phyloP scores from a whole-genome alignment of 2,797 vertebrate genomes.

The Cynopterus sphinx region DNA sequence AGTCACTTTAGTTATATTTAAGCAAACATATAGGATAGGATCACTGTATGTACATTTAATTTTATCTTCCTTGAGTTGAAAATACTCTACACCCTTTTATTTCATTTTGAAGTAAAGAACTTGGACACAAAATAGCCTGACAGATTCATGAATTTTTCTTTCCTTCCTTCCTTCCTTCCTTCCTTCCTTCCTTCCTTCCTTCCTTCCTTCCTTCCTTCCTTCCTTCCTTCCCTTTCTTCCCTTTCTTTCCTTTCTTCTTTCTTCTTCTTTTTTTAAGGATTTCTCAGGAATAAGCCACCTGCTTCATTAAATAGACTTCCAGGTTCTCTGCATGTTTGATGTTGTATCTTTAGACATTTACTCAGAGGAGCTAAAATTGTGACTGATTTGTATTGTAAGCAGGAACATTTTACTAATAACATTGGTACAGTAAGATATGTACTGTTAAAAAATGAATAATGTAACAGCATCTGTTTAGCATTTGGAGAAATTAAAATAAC shows the following conservation, averaged over 20 bases:
- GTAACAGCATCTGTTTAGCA: neutral
- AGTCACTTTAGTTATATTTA: neutral
- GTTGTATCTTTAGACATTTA: neutral
- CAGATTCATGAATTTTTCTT: neutral
- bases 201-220: neutral
- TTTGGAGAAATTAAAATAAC: slow-evolving; percentile 13
- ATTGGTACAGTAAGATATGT: neutral
- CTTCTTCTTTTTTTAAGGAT: neutral
- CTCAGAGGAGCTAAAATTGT: neutral
- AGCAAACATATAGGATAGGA: neutral
- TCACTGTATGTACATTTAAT: neutral
- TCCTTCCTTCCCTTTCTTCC: neutral
- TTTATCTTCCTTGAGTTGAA: slow-evolving; percentile 36
- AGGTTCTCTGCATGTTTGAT: neutral
- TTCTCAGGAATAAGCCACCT: neutral
- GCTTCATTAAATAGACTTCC: neutral
- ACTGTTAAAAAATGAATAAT: slow-evolving; percentile 41
- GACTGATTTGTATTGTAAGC: neutral
- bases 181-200: neutral
- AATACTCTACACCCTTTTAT: neutral
- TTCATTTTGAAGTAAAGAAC: slow-evolving; percentile 38
- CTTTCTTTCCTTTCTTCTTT: neutral
- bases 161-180: neutral
- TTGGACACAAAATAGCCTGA: neutral
- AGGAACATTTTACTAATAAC: slow-evolving; percentile 9